Base-by-base conservation (phyloP, 2,797 vertebrate genomes). In the Thunnus albacares region DNA sequence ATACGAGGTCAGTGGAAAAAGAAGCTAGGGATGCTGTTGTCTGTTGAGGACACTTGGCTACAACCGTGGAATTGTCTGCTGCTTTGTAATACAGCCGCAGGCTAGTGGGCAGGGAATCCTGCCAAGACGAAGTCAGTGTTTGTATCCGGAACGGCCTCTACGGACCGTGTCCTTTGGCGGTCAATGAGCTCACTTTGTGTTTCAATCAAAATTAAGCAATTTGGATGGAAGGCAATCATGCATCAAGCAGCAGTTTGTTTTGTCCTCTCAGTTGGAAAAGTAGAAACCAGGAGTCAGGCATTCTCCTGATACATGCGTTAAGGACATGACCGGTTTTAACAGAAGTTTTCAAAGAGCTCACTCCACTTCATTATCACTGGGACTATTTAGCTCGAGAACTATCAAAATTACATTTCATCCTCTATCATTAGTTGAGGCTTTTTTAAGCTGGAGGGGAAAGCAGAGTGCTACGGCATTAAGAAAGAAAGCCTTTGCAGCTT, bases 121-220 rank as follows among this genome's bases (percentile, higher is more conserved):
- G 92, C 92, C 92, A 91, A 87, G 83, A 91, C 87, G 85, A 91
- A 88, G 87, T 87, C 91, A 86, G 81, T 65, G 84, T 84, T 87
- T 77, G 83, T 79, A 71, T 79, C 85, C 17, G 20, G 41, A 81
- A 71, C 49, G 49, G 87, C 80, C 87, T 84, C 82, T 9, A 30
- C 12, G 30, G 79, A 67, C 71, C 49, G 26, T 56, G 90, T 92
- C 90, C 90, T 93, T 84, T 80, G 87, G 86, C 89, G 75, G 85
- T 89, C 87, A 80, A 61, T 75, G 83, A 88, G 88, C 85, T 91
- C 86, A 82, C 86, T 86, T 88, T 88, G 84, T 77, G 80, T 90
- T 86, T 89, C 86, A 82, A 83, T 90, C 90, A 88, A 84, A 90
- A 86, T 86, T 81, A 89, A 83, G 74, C 66, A 30, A 80, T 87